Evolutionary conservation across 2,113 vertebrate species (phyloP), one percentile per base, ranked within the genome.

Genomic region (Carassius carassius): DNA sequence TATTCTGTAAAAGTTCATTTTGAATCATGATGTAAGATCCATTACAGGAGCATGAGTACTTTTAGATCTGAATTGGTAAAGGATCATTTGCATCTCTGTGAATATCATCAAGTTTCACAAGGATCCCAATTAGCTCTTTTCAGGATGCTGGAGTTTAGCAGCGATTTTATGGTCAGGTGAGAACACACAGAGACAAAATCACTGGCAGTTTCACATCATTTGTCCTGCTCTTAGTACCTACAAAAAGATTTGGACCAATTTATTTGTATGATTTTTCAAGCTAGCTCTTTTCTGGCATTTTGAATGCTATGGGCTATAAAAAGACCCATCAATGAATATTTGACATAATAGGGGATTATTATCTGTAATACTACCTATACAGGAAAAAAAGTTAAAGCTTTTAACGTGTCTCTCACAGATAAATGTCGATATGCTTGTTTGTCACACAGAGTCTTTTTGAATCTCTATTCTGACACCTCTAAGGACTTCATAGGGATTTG

Each of bases 271-370:
- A 69, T 47, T 63, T 80, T 65, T 37, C 58, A 47, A 63, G n/a
- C 21, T 11, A 47, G 58, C 58, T 47, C 13, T 78, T 80, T 80
- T 47, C n/a, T 65, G 11, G 0, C 13, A 78, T 44, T 78, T 47
- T 44, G 16, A 63, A 65, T 14, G 7, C 13, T 29, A 19, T 21
- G 62, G 74, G 14, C 21, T 41, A 37, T 84, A 67, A 63, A 81
- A 70, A 13, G 51, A 75, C 72, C 44, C 78, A 78, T 74, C 19
- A 74, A 16, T 73, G 54, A 82, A 78, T 65, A 51, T 82, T 82
- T 63, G 63, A 23, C 35, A 49, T 32, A 62, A 73, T 73, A 78
- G 54, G 65, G 58, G 54, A 54, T 14, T 65, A 77, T 58, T 21
- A 29, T 32, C 69, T 35, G 21, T 47, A 37, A 72, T 70, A 51